Percentiles rank a stretch among this genome's conserved stretches.
These are phyloP conservation scores for Notodonta ziczac DNA, from an alignment of 2,888 invertebrate genomes.

Conservation along the genomic window DNA sequence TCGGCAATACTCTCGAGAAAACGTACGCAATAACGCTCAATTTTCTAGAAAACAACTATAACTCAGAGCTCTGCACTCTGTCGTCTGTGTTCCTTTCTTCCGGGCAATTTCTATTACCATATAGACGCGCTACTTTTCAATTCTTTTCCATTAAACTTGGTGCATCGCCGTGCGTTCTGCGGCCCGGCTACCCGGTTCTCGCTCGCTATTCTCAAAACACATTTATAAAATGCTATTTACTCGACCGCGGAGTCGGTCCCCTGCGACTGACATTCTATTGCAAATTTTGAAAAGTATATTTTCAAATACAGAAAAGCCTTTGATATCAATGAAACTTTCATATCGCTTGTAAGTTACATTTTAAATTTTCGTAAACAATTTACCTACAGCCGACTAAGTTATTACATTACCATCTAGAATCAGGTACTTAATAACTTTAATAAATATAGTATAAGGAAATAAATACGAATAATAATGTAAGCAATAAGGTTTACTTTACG, in stretches of 20 bases:
- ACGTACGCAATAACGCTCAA: conserved; percentile 79
- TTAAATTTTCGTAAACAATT: conserved; percentile 39
- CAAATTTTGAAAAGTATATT: conserved; percentile 73
- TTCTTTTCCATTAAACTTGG: conserved; percentile 85
- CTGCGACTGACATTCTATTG: conserved; percentile 80
- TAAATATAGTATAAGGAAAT: conserved; percentile 15
- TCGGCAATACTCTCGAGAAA: conserved; percentile 58
- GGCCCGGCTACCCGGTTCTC: conserved; percentile 59
- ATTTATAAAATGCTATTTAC: conserved; percentile 83
- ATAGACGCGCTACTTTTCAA: conserved; percentile 85
- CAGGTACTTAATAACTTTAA: conserved; percentile 24
- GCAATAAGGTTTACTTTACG: conserved; percentile 14
- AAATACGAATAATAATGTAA: conserved; percentile 17
- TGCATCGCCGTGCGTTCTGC: conserved; percentile 79
- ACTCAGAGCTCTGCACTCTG: conserved; percentile 79
- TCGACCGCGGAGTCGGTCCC: conserved; percentile 70
- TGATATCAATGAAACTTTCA: conserved; percentile 70
- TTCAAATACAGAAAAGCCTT: conserved; percentile 68
- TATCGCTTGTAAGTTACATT: conserved; percentile 53
- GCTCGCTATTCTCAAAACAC: conserved; percentile 76
- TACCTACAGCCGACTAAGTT: conserved; percentile 9
- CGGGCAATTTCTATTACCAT: conserved; percentile 85
- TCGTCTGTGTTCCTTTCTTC: conserved; percentile 82
- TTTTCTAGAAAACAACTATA: conserved; percentile 82
- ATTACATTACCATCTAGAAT: conserved; percentile 22